Base-by-base conservation (phyloP, 2,797 vertebrate species). In the Acipenser transmontanus region DNA sequence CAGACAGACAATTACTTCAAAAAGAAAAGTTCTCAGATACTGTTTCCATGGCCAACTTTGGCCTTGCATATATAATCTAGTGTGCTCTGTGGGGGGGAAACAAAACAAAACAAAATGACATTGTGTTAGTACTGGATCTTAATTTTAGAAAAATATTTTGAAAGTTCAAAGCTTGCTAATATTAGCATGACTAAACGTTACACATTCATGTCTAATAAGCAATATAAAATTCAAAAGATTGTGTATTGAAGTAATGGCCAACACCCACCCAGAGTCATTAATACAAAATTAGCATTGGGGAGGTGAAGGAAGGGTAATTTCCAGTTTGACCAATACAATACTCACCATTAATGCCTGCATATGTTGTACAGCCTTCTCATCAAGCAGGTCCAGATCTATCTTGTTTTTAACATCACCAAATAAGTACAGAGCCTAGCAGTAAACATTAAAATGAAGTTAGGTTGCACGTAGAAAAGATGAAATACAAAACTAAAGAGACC, bases 271-370 rank as follows among this genome's bases (percentile, higher is more conserved):
- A 34, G 12, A 13, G 6, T 61, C 7, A 8, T 13, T 9, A 20
- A 17, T 47, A 8, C 17, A 61, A 34, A 20, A 7, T 7, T 6
- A 1, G n/a, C 6, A 11, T 12, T 6, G 13, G 6, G 6, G 2
- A 48, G 2, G 6, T 7, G 13, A 7, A 14, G 9, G 59, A 7
- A n/a, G 6, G 2, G 11, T 12, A 1, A 47, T 1, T 2, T 6
- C 49, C 0, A 11, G 17, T 6, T 12, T 6, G 13, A n/a, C 8
- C 2, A 48, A 59, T 68, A 14, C 13, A 7, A 14, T 60, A 47
- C 82, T 86, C 82, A 94, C 93, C 81, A 85, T 87, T 2, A 94
- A 82, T 56, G 79, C 88, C 70, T 88, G 85, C 63, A 94, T 92
- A 65, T 93, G 90, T 64, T 82, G 80, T 64, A 91, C 80, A 0